These are phyloP conservation scores for Menura novaehollandiae DNA, from an alignment of 2,113 vertebrate species.

Conservation along the genomic window DNA sequence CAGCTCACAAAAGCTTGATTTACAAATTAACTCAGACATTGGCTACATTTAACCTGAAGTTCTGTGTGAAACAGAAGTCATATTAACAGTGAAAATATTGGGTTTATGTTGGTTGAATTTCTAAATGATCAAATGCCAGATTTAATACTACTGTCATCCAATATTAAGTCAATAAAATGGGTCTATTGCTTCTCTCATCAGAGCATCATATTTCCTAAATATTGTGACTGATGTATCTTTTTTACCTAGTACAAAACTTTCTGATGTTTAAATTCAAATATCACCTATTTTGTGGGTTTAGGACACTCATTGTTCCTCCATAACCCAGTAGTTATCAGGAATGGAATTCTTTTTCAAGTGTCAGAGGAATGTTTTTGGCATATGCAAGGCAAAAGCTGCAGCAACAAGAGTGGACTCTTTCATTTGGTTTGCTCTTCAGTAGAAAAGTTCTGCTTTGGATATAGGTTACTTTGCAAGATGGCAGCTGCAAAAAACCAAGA, in stretches of 20 bases:
- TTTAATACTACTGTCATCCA: background rate
- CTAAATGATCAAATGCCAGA: background rate
- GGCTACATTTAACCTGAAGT: background rate
- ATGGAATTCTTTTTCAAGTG: background rate
- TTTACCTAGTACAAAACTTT: background rate
- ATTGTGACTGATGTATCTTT: background rate
- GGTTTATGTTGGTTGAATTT: background rate
- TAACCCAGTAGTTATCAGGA: background rate
- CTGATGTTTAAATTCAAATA: background rate
- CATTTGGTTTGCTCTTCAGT: background rate
- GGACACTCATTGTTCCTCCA: background rate
- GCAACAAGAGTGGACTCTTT: background rate
- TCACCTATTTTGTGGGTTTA: background rate
- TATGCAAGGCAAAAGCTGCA: background rate
- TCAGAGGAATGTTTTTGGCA: background rate
- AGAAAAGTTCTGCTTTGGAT: background rate
- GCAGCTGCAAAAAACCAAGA: background rate
- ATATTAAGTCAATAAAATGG: background rate
- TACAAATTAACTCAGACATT: background rate
- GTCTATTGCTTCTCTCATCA: background rate
- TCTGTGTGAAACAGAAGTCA: background rate
- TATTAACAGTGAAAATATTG: background rate
- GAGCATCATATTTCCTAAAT: background rate
- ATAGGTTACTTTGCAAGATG: background rate
- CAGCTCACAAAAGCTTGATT: background rate